Evolutionary conservation across 1,140 invertebrate genomes (phyloP), one percentile per base, ranked within the genome.

Genomic region (Diplogasteroides magnus): DNA sequence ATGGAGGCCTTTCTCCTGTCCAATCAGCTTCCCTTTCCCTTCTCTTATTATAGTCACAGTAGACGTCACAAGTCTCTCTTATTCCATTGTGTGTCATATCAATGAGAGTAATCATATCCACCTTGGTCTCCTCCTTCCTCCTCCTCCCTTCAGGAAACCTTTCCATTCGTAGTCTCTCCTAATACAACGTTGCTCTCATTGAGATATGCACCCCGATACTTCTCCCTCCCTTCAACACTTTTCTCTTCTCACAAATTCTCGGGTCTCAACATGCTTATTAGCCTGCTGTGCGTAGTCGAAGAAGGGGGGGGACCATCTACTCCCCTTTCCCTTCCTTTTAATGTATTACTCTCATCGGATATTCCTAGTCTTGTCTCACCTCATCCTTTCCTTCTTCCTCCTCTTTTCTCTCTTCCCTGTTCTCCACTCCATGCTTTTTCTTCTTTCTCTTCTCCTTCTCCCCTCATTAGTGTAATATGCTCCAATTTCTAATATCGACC

Each of bases 71-170:
- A n/a, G n/a, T n/a, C n/a, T n/a, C n/a, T n/a, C n/a, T n/a, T n/a
- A n/a, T n/a, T n/a, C n/a, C n/a, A n/a, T n/a, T n/a, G n/a, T n/a
- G n/a, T n/a, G n/a, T n/a, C n/a, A n/a, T n/a, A n/a, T n/a, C n/a
- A 56, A 26, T 25, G 48, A 32, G 48, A 56, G 57, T 6, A 14
- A 37, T 28, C 28, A 48, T 15, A 19, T 1, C 26, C 14, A 25
- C 14, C 62, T 57, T 55, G 55, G 63, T 28, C 37, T 65, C 63
- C 32, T 56, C 19, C 1, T 29, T 29, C 6, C 23, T 57, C 13
- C 28, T 57, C 59, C 59, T 37, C 59, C 65, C 57, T 58, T 59
- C 55, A 67, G n/a, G n/a, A n/a, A 31, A 32, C 37, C 37, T 11
- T 19, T 48, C 37, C 37, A 48, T 11, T 48, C 37, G 6, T 19